A percentile compares a stretch with the other conserved stretches of the same genome.
phyloP scores from a whole-genome alignment of 1,140 invertebrate species.

The Cyrtorhinus lividipennis region DNA sequence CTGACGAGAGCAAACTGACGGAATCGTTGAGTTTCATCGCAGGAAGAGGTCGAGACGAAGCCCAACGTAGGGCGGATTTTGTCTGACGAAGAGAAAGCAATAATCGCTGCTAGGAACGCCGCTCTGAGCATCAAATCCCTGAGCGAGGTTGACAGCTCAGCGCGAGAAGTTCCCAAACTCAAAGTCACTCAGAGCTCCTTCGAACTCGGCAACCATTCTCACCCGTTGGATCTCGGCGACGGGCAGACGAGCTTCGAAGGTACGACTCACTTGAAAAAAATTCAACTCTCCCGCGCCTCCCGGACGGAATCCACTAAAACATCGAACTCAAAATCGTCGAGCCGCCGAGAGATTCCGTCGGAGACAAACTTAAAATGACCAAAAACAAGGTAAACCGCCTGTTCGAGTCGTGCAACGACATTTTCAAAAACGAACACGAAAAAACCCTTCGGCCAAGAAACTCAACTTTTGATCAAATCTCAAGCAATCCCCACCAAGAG shows the following conservation, averaged over 20 bases:
- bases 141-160: too few relatives aligned
- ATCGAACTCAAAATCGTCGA: slow-evolving; percentile 19
- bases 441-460: slow-evolving; percentile 21
- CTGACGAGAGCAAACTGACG: not conserved
- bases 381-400: slow-evolving; percentile 15
- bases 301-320: slow-evolving; percentile 9
- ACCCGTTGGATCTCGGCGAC: slow-evolving; percentile 10
- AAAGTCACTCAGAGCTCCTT: slow-evolving; percentile 9
- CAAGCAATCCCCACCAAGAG: slow-evolving; percentile 13
- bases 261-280: slow-evolving; percentile 10
- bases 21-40: not conserved
- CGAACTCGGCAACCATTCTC: slow-evolving; percentile 2
- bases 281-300: not conserved
- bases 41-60: not conserved
- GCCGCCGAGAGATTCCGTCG: slow-evolving; percentile 11
- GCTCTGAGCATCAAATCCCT: not conserved
- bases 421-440: slow-evolving; percentile 12
- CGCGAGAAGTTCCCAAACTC: not conserved
- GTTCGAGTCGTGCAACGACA: slow-evolving; percentile 12
- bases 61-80: slow-evolving; percentile 9
- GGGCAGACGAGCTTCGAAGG: slow-evolving; percentile 15
- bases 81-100: slow-evolving; percentile 13
- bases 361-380: slow-evolving; percentile 15
- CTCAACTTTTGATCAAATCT: slow-evolving; percentile 21
- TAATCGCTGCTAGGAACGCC: not conserved